phyloP scores from a whole-genome alignment of 2,888 invertebrate species.

The Aromia moschata region DNA sequence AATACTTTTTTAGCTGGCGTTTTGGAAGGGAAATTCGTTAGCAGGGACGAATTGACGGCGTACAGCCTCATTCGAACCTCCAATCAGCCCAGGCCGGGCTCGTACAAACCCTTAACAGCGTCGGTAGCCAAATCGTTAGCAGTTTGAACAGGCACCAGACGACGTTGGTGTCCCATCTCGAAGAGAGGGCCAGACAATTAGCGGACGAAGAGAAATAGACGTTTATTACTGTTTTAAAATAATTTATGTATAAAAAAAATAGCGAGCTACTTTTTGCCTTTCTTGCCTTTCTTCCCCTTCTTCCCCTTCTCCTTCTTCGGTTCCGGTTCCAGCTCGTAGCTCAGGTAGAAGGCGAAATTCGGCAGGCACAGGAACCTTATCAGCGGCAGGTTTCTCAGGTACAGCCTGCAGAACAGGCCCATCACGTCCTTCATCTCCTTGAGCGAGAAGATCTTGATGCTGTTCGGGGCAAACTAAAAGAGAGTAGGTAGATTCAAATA shows the following conservation, averaged over 20 bases:
- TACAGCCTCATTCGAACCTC: constrained; percentile 73
- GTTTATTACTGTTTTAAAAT: constrained; percentile 14
- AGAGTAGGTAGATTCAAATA: constrained; percentile 22
- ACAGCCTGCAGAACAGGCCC: constrained; percentile 56
- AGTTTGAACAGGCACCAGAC: constrained; percentile 76
- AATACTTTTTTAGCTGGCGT: constrained; percentile 71
- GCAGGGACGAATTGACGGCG: constrained; percentile 73
- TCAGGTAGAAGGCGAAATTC: constrained; percentile 56
- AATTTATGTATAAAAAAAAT: constrained; percentile 27
- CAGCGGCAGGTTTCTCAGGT: constrained; percentile 58
- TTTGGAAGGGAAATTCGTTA: constrained; percentile 74
- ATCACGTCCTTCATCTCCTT: constrained; percentile 54
- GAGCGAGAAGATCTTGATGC: constrained; percentile 53
- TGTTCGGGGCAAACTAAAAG: constrained; percentile 56
- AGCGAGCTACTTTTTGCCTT: constrained; percentile 27
- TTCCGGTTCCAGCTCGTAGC: constrained; percentile 50
- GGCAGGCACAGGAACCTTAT: constrained; percentile 57
- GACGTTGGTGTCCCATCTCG: constrained; percentile 72
- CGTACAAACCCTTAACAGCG: constrained; percentile 74
- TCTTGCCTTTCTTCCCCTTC: constrained; percentile 42
- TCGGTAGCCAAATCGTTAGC: constrained; percentile 71
- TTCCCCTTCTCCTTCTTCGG: constrained; percentile 36
- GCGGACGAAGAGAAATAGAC: constrained; percentile 41
- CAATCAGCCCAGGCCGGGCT: constrained; percentile 73
- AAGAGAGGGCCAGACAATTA: constrained; percentile 66